Evolutionary conservation across 2,113 vertebrate species (phyloP).

Genomic region (Indri indri): DNA sequence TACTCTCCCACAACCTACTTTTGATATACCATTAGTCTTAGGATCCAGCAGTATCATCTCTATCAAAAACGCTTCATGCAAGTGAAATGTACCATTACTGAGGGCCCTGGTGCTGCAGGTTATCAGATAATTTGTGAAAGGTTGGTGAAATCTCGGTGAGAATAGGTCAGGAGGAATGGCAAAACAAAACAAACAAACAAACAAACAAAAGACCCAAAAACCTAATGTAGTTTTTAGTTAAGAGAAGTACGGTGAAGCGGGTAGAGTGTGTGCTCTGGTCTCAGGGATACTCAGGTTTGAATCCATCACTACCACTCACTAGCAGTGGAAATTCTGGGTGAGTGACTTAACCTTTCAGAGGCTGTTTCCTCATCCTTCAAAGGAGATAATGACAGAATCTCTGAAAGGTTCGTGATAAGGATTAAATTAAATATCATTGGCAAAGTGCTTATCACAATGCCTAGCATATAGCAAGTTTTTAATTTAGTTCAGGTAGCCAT

Average conservation of each 20-base stretch:
- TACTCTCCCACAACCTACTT: background rate
- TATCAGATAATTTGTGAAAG: background rate
- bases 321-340: background rate
- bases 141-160: background rate
- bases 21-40: background rate
- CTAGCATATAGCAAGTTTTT: background rate
- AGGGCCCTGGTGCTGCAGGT: background rate
- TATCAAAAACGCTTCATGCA: background rate
- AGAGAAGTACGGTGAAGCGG: background rate
- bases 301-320: background rate
- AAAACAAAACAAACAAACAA: no score
- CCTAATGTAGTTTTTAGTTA: background rate
- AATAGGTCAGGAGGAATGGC: background rate
- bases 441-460: background rate
- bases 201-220: no score
- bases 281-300: background rate
- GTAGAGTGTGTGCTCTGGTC: background rate
- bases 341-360: background rate
- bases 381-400: background rate
- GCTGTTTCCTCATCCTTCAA: background rate
- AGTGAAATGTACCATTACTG: background rate
- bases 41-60: background rate
- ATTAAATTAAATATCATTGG: background rate
- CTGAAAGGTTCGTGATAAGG: background rate
- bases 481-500: background rate